These are phyloP conservation scores for Eira barbara DNA, from an alignment of 2,113 vertebrate genomes.

Conservation along the genomic window DNA sequence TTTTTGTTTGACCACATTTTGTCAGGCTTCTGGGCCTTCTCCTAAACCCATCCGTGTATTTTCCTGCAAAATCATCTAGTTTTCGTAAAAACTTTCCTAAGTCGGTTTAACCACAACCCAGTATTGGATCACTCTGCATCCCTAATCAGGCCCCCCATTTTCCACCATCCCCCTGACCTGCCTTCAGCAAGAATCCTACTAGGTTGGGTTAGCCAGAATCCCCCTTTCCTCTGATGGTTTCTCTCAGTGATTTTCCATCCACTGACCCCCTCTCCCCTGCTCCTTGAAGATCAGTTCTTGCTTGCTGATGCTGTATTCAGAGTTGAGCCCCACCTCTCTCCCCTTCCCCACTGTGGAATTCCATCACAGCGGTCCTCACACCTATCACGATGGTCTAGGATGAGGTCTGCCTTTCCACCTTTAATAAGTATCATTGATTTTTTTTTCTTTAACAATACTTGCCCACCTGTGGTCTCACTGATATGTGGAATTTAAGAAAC, in stretches of 20 bases:
- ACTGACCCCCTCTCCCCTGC: neutral
- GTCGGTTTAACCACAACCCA: neutral
- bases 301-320: neutral
- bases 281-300: neutral
- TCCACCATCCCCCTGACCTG: neutral
- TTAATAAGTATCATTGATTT: neutral
- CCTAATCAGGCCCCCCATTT: neutral
- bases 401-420: neutral
- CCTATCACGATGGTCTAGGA: neutral
- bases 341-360: neutral
- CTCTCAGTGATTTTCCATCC: neutral
- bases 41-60: neutral
- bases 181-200: neutral
- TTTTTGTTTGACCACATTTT: neutral
- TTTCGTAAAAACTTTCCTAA: neutral
- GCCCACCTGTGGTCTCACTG: neutral
- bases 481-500: neutral
- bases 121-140: neutral
- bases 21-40: neutral
- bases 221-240: neutral
- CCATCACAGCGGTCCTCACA: neutral
- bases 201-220: neutral
- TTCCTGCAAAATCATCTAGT: neutral
- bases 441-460: neutral
- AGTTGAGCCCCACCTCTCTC: neutral